These are phyloP conservation scores for Sinentomon sp. DNA, from an alignment of 2,888 invertebrate species.

Conservation along the genomic window DNA sequence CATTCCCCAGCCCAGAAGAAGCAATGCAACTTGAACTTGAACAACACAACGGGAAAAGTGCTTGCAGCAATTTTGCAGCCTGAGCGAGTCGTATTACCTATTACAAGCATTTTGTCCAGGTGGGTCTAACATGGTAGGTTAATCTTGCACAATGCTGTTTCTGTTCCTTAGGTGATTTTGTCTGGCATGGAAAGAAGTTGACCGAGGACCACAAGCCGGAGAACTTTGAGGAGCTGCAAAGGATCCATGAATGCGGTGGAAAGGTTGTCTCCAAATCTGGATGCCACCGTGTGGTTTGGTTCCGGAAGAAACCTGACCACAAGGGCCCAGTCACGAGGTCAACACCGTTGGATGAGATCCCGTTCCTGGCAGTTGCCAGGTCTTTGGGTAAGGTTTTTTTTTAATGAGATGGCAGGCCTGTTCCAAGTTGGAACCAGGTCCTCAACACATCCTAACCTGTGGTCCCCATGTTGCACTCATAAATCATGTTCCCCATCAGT, in stretches of 20 bases:
- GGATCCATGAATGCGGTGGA: constrained; percentile 33
- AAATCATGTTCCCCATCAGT: too few species aligned
- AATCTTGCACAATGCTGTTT: constrained; percentile 11
- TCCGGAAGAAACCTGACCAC: constrained; percentile 56
- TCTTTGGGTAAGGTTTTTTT: constrained; percentile 35
- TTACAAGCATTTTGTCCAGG: too few species aligned
- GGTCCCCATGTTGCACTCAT: too few species aligned
- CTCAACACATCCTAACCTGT: too few species aligned
- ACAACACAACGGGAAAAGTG: too few species aligned
- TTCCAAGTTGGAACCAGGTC: too few species aligned
- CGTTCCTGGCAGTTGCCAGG: constrained; percentile 83
- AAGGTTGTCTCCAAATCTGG: constrained; percentile 39
- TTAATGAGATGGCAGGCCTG: too few species aligned
- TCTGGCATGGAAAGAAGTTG: constrained; percentile 55
- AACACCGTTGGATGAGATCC: constrained; percentile 74
- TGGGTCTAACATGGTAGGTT: not conserved
- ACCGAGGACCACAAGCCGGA: constrained; percentile 93
- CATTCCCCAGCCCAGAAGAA: too few species aligned
- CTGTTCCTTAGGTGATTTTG: constrained; percentile 22
- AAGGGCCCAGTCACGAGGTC: constrained; percentile 66
- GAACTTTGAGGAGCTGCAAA: constrained; percentile 43
- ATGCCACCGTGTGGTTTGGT: constrained; percentile 91
- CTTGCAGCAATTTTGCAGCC: too few species aligned
- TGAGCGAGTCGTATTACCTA: too few species aligned
- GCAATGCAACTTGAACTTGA: too few species aligned